These are phyloP conservation scores for Coluber constrictor DNA, from an alignment of 2,797 vertebrate genomes.

Conservation along the genomic window DNA sequence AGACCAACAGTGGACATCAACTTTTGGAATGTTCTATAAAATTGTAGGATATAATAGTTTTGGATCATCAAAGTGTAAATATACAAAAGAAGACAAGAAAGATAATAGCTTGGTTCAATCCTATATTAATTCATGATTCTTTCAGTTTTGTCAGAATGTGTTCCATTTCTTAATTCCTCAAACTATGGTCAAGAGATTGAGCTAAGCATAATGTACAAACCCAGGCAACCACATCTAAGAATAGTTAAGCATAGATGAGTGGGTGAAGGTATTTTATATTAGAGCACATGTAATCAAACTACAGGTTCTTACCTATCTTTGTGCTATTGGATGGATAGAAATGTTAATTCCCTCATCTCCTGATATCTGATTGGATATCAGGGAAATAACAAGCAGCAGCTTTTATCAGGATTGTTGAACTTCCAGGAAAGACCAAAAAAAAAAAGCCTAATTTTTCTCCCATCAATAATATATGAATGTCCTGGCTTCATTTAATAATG, in stretches of 20 bases:
- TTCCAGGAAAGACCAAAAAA: not conserved
- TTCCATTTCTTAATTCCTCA: not conserved
- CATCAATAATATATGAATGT: not conserved
- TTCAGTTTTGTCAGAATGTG: not conserved
- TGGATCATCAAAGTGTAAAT: not conserved
- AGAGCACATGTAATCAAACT: not conserved
- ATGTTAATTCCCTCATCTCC: not conserved
- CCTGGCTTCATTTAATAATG: not conserved
- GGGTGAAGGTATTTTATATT: not conserved
- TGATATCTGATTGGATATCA: not conserved
- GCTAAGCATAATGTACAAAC: not conserved
- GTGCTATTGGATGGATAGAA: not conserved
- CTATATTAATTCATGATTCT: not conserved
- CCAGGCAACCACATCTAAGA: not conserved
- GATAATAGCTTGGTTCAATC: not conserved
- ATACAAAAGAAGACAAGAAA: not conserved
- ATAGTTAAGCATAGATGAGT: not conserved
- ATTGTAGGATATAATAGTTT: not conserved
- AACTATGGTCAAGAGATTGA: not conserved
- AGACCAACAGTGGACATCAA: not conserved
- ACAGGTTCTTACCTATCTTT: not conserved
- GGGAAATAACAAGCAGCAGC: not conserved
- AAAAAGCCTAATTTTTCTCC: not conserved
- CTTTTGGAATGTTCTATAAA: not conserved
- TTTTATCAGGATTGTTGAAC: not conserved